A percentile compares a stretch with the other conserved stretches of the same genome.
Evolutionary conservation across 2,888 invertebrate genomes (phyloP).

Genomic region (Osedax fenrisi): DNA sequence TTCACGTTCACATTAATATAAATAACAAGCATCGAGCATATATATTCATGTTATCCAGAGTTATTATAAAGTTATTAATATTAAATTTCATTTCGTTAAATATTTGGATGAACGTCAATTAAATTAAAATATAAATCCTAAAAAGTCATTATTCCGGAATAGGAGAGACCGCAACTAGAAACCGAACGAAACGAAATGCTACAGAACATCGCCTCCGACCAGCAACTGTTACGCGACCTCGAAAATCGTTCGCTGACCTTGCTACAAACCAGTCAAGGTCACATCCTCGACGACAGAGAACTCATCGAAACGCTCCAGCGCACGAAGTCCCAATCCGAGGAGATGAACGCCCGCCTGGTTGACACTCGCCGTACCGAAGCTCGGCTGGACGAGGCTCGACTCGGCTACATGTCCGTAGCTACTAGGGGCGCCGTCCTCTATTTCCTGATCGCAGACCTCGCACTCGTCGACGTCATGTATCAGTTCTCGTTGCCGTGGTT

Average conservation of each 20-base stretch:
- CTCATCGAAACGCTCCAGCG: constrained; percentile 46
- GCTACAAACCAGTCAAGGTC: constrained; percentile 46
- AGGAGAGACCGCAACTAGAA: constrained; percentile 48
- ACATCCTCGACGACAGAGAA: constrained; percentile 49
- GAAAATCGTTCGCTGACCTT: constrained; percentile 48
- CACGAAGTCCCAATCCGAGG: constrained; percentile 47
- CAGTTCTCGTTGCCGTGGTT: constrained; percentile 51
- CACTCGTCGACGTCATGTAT: constrained; percentile 49
- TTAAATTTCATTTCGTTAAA: too few relatives aligned
- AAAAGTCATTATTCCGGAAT: too few relatives aligned
- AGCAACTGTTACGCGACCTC: constrained; percentile 43
- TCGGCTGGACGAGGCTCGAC: constrained; percentile 44
- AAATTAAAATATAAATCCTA: too few relatives aligned
- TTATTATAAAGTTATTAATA: too few relatives aligned
- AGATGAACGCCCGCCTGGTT: constrained; percentile 44
- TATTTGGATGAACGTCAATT: too few relatives aligned
- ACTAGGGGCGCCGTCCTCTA: constrained; percentile 49
- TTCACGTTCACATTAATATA: too few relatives aligned
- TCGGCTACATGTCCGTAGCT: constrained; percentile 48
- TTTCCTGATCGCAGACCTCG: constrained; percentile 48
- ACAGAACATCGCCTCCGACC: constrained; percentile 46
- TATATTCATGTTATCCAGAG: too few relatives aligned
- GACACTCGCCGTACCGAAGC: constrained; percentile 48
- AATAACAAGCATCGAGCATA: too few relatives aligned
- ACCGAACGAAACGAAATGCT: constrained; percentile 43